Base-by-base conservation (phyloP, 2,888 invertebrate genomes). In the Steinernema scapterisci region DNA sequence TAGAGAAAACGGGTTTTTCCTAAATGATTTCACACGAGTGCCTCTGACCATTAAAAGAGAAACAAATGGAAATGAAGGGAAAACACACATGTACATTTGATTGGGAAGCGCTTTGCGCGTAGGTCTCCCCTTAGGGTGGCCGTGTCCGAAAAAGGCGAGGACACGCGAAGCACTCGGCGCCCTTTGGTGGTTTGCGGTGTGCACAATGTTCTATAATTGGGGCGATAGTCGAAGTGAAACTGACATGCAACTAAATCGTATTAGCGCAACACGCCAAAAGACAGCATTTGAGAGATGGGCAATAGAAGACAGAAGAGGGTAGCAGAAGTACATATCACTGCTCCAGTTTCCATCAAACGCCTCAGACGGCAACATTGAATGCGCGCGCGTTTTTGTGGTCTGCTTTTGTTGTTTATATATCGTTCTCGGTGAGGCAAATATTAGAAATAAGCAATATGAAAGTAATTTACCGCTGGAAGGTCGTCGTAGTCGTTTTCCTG, bases 241-340 rank as follows among this genome's bases (percentile, higher is more conserved):
- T 63, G 63, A 63, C 63, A 31, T 63, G 63, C 27, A 63, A 63
- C 63, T 63, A 63, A 63, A 63, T 63, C 63, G 63, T 63, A 63
- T 63, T 63, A 63, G 63, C 16, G 31, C 31, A 63, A 63, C 63
- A 27, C 63, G 63, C 19, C 63, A 31, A 27, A 63, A 63, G n/a
- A 63, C 63, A 63, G 63, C 63, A 31, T 19, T 38, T 38, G 23
- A 52, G 23, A 19, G 52, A 52, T 52, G 52, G 19, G 21, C 52
- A 19, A 21, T 21, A 48, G n/a, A 48, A 48, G 7, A 21, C 16
- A 16, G 23, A 9, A 3, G 38, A 38, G 38, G 38, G 38, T 9
- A 38, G 38, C 38, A 38, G 38, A 38, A 38, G 38, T 6, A 38
- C 38, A 38, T 38, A 38, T 38, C 38, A 38, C 5, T 38, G 38